These are phyloP conservation scores for Mormyrops attenuatus DNA, from an alignment of 2,797 vertebrate genomes.

Conservation along the genomic window DNA sequence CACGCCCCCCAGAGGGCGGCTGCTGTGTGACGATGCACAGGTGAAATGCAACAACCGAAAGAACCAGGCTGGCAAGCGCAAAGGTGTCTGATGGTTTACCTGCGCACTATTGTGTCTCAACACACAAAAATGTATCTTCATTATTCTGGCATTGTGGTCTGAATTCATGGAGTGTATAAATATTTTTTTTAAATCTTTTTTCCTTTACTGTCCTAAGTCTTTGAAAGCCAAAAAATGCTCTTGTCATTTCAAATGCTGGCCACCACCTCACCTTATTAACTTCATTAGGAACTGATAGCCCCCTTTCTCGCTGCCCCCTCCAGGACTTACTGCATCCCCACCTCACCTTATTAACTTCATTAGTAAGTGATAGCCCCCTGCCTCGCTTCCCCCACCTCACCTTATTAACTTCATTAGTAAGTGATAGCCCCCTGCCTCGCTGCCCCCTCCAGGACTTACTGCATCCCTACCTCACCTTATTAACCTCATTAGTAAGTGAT, in stretches of 20 bases:
- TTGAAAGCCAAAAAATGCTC: not conserved
- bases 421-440: too few relatives aligned
- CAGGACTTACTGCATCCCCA: not conserved
- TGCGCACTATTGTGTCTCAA: not conserved
- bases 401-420: not conserved
- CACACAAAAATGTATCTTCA: not conserved
- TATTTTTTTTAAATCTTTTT: not conserved
- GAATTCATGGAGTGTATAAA: not conserved
- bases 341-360: too few relatives aligned
- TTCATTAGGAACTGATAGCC: not conserved
- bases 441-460: too few relatives aligned
- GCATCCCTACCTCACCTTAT: too few relatives aligned
- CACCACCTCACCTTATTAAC: not conserved
- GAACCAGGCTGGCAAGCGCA: not conserved
- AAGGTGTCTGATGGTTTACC: not conserved
- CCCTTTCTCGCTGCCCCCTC: not conserved
- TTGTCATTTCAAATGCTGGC: not conserved
- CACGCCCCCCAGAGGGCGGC: not conserved
- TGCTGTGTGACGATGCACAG: not conserved
- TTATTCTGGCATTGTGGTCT: not conserved
- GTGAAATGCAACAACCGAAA: not conserved
- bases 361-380: too few relatives aligned
- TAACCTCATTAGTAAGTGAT: too few relatives aligned
- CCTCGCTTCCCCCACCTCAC: not conserved
- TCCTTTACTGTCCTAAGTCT: not conserved